A percentile compares a stretch with the other conserved stretches of the same genome.
These are phyloP conservation scores for Morus bassanus DNA, from an alignment of 2,797 vertebrate genomes.

Conservation along the genomic window DNA sequence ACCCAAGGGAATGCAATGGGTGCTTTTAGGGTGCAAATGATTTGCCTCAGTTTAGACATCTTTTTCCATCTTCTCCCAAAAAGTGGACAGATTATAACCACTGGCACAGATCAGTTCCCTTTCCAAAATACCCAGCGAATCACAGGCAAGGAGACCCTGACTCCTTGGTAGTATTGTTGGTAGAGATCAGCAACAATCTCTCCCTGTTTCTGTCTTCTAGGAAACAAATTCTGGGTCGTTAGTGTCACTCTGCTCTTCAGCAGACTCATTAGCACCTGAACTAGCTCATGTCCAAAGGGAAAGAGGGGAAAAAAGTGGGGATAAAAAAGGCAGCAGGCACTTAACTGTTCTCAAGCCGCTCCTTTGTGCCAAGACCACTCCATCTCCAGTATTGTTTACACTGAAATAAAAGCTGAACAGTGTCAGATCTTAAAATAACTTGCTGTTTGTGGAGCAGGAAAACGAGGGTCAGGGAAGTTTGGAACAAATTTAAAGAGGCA, in stretches of 20 bases:
- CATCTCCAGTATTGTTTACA: constrained; percentile 55
- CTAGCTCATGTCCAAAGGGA: not conserved
- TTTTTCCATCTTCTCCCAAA: not conserved
- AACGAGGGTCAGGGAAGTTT: constrained; percentile 57
- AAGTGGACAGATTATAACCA: not conserved
- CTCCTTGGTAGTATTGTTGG: too few relatives aligned
- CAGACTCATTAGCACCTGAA: not conserved
- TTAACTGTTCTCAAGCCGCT: constrained; percentile 13
- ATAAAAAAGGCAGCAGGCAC: not conserved
- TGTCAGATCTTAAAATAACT: constrained; percentile 68
- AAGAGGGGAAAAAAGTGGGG: not conserved
- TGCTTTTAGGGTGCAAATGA: not conserved
- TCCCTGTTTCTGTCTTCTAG: not conserved
- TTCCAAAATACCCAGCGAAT: not conserved
- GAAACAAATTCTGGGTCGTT: not conserved
- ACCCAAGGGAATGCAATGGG: not conserved
- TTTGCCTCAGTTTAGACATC: not conserved
- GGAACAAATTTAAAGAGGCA: constrained; percentile 56
- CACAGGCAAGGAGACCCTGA: not conserved
- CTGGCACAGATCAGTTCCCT: not conserved
- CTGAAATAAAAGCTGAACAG: constrained; percentile 60
- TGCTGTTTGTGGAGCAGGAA: constrained; percentile 54
- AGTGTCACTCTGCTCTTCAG: not conserved
- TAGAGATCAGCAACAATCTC: not conserved
- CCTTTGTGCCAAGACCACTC: constrained; percentile 55